Evolutionary conservation across 2,888 invertebrate genomes (phyloP), one percentile per base, ranked within the genome.

Genomic region (Microchrysa polita): DNA sequence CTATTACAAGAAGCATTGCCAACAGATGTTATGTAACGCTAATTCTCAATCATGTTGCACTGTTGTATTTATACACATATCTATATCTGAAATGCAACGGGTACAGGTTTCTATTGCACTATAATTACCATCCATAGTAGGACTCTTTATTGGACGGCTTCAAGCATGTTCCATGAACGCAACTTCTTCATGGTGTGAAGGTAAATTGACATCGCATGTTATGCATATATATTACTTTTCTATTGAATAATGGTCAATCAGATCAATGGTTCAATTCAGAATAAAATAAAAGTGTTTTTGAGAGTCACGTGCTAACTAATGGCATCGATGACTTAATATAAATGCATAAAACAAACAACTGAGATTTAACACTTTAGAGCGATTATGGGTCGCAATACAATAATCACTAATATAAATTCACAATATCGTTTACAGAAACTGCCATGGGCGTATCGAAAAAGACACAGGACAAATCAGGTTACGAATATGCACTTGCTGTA

Each of bases 391-490:
- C 27, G 7, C 7, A 34, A 34, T 34, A 34, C 16, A 48, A 48
- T 48, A 48, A 48, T 59, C 59, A 23, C 22, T n/a, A n/a, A n/a
- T n/a, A 18, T 55, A 55, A 55, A n/a, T n/a, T 22, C 20, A 55
- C 23, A 61, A 16, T 61, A 2, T 34, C 20, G 10, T n/a, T 63
- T 72, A 10, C 77, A 92, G 94, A 94, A 87, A 94, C 94, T 48
- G 94, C 93, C 0, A 94, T 94, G 94, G 94, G 94, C 67, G 94
- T 94, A 0, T 93, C 92, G 79, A 93, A 93, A 82, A 89, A 88
- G 77, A 93, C 93, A 0, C 94, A 94, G 84, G 92, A 91, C 78
- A 90, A 90, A 81, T 93, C 92, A 77, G 93, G 93, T 52, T 92
- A 90, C 79, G 94, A 94, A 83, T 94, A 94, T 79, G 94, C 94